Base-by-base conservation (phyloP, 2,888 invertebrate species). In the Spisula subtruncata region DNA sequence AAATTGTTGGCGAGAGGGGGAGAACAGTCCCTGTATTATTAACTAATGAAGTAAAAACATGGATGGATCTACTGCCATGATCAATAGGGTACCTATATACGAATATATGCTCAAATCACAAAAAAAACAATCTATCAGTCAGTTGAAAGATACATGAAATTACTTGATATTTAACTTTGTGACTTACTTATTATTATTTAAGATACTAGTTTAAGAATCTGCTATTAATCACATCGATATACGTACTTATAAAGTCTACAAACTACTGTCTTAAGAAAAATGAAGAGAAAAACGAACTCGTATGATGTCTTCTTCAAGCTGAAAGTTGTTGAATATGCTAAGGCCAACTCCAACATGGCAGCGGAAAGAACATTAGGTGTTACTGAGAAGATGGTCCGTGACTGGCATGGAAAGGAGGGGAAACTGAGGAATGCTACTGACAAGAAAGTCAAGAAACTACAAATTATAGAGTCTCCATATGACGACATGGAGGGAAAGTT, bases 381-480 rank as follows among this genome's bases (percentile, higher is more conserved):
- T 0, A 56, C 83, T 18, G 86, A 89, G 54, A 86, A 89, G 48
- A 83, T 86, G 86, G 83, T 89, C 0, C 48, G 66, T 18, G 90
- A 90, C 66, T 90, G 87, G 90, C 16, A 87, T 0, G 48, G 18
- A 2, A 87, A 87, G 54, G 83, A 87, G 75, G 48, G 82, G 14
- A 87, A 90, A 80, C n/a, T 90, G 41, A 10, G 12, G 18, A 48
- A 71, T 8, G 46, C 20, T 2, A 79, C 80, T 92, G 48, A 71
- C 92, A 97, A 97, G 35, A 89, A 93, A 16, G 14, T 82, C 0
- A 90, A 88, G 83, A 89, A 90, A 29, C 56, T 89, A 18, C 84
- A 87, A 48, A 79, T 51, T 1, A 81, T 56, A 18, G n/a, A 79
- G 5, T 48, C 88, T 0, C 88, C 88, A 0, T 86, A 89, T 66